Evolutionary conservation across 1,140 invertebrate genomes (phyloP).

Genomic region (Diorhabda carinulata): DNA sequence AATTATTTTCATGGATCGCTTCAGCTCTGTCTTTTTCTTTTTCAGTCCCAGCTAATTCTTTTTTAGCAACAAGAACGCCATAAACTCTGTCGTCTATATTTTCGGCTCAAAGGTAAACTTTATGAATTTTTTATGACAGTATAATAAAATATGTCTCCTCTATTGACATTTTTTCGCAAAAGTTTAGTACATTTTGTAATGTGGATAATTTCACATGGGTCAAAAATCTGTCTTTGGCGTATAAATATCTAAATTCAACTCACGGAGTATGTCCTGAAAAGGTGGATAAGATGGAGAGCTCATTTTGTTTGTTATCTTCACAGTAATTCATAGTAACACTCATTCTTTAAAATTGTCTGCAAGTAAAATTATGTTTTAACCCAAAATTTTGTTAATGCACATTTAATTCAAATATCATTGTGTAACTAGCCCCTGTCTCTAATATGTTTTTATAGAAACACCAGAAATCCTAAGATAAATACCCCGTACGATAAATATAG

Average conservation of each 20-base stretch:
- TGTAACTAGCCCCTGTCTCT: no score
- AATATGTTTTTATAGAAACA: no score
- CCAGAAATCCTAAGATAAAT: no score
- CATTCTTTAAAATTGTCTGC: neutral
- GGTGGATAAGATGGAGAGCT: no score
- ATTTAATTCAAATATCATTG: no score
- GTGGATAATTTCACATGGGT: neutral
- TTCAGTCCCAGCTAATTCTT: slow-evolving; percentile 29
- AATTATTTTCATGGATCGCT: slow-evolving; percentile 19
- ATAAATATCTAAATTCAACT: neutral
- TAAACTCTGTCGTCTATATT: slow-evolving; percentile 29
- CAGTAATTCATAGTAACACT: neutral
- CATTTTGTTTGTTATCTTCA: neutral
- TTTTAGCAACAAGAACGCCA: slow-evolving; percentile 28
- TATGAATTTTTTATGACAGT: no score
- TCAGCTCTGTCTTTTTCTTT: slow-evolving; percentile 32
- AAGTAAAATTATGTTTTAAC: neutral
- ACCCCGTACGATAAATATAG: no score
- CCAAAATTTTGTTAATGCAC: no score
- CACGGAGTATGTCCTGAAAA: neutral
- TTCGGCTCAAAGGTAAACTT: slow-evolving; percentile 13
- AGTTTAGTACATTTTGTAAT: no score
- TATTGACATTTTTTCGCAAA: no score
- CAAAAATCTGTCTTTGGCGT: neutral
- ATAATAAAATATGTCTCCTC: no score